Conservation (phyloP, 2,888 invertebrate species). For the Eugnorisma glareosa region DNA sequence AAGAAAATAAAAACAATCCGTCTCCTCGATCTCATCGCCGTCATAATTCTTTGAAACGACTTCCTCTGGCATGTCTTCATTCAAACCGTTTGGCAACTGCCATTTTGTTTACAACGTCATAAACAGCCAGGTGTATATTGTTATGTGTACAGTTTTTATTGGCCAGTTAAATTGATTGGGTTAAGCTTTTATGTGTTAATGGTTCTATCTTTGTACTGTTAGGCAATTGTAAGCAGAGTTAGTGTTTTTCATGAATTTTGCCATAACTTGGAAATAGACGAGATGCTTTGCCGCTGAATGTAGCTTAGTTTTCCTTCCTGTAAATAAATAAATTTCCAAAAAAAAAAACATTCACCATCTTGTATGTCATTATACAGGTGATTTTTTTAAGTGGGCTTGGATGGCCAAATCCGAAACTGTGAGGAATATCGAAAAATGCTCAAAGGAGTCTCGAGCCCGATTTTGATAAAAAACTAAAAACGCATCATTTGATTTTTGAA, state of each 20-base stretch:
- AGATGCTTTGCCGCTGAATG: neutral
- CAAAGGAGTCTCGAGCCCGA: too few species aligned
- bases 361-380: too few species aligned
- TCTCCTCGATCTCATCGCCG: conserved; percentile 25
- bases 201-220: conserved; percentile 23
- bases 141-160: conserved; percentile 46
- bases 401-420: too few species aligned
- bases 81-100: conserved; percentile 42
- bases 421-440: too few species aligned
- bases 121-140: conserved; percentile 52
- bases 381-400: too few species aligned
- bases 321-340: neutral
- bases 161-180: conserved; percentile 44
- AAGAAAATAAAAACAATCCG: conserved; percentile 35
- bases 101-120: conserved; percentile 44
- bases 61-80: conserved; percentile 58
- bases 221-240: neutral
- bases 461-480: too few species aligned
- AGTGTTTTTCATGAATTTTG: neutral
- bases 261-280: too few species aligned
- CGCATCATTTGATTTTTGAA: too few species aligned
- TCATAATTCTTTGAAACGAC: conserved; percentile 47
- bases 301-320: neutral
- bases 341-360: too few species aligned
- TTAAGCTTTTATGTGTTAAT: conserved; percentile 40